Conservation (phyloP, 2,797 vertebrate genomes). For the Sitta carolinensis region DNA sequence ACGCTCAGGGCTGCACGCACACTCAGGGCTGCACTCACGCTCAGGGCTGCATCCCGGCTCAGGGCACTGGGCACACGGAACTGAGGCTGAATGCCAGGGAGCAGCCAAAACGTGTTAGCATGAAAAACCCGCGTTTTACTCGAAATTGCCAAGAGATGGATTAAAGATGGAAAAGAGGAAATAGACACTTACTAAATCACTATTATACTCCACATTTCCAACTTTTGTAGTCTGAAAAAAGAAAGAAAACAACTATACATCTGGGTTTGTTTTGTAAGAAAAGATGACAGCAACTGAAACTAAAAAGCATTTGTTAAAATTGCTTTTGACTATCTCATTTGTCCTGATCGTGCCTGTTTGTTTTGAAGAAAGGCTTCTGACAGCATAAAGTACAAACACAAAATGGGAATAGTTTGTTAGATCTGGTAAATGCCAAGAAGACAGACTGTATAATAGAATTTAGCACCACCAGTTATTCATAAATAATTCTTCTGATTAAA, state of each 20-base stretch:
- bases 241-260: background rate
- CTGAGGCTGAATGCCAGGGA: background rate
- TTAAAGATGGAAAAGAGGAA: background rate
- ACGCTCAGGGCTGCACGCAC: too few species aligned
- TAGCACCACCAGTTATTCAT: background rate
- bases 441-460: background rate
- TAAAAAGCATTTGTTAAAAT: background rate
- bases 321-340: background rate
- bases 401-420: background rate
- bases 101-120: rapidly evolving
- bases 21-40: too few species aligned
- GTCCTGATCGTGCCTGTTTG: background rate
- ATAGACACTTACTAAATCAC: background rate
- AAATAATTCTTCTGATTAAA: background rate
- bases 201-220: background rate
- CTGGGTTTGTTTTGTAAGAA: background rate
- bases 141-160: background rate
- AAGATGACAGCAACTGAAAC: background rate
- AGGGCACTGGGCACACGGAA: background rate
- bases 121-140: rapidly evolving
- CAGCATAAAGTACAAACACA: background rate
- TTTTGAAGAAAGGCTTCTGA: background rate
- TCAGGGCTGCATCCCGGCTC: too few species aligned
- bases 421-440: background rate
- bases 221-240: background rate